These are phyloP conservation scores for Brachymystax lenok DNA, from an alignment of 2,797 vertebrate species.

Conservation along the genomic window DNA sequence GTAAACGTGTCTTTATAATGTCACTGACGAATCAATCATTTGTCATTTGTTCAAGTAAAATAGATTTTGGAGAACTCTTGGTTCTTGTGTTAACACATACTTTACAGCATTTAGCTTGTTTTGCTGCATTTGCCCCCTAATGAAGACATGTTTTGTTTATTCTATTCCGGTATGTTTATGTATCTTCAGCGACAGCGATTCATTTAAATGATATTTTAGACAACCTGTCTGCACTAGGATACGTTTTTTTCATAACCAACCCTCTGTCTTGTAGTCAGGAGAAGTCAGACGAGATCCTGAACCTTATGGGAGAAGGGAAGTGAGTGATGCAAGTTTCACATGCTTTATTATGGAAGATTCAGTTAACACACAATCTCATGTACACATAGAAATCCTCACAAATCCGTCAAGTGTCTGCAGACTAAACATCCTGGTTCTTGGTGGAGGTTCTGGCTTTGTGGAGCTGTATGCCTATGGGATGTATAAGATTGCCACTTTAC, in stretches of 20 bases:
- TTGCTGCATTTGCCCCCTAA: not conserved
- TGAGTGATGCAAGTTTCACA: constrained; percentile 55
- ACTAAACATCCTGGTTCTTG: constrained; percentile 93
- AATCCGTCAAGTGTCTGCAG: constrained; percentile 55
- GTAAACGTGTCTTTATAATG: constrained; percentile 64
- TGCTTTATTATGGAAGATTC: not conserved
- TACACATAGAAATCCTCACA: not conserved
- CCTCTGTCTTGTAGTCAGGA: constrained; percentile 85
- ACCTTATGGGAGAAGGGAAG: constrained; percentile 95
- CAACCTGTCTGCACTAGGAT: constrained; percentile 1
- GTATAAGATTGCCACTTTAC: constrained; percentile 94
- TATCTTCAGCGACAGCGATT: constrained; percentile 5
- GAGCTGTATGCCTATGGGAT: constrained; percentile 98
- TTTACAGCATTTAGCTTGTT: not conserved
- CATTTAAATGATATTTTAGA: not conserved
- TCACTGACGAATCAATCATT: not conserved
- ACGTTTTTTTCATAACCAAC: not conserved
- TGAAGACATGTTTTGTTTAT: constrained; percentile 35
- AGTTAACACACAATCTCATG: not conserved
- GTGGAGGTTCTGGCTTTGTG: constrained; percentile 87
- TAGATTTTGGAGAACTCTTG: not conserved
- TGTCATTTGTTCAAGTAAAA: not conserved
- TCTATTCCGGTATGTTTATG: constrained; percentile 86
- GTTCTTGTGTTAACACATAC: constrained; percentile 13
- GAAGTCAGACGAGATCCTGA: constrained; percentile 98